phyloP scores from a whole-genome alignment of 2,113 vertebrate species.

The Limnothrissa miodon region DNA sequence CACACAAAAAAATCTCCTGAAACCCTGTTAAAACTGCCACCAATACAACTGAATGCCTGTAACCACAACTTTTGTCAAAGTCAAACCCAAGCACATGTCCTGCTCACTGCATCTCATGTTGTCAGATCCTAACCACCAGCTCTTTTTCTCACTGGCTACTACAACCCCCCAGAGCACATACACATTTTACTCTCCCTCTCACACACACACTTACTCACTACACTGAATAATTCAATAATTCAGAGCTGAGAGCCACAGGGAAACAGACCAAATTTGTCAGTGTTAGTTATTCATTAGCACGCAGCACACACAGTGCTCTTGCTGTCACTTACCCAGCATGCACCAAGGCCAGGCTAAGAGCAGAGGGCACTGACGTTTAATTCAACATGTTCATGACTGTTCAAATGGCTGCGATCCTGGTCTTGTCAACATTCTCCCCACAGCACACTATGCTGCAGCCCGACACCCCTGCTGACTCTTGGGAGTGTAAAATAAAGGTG shows the following conservation, averaged over 20 bases:
- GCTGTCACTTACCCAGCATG: neutral
- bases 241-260: neutral
- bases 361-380: neutral
- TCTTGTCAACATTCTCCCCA: too few species aligned
- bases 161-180: neutral
- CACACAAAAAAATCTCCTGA: neutral
- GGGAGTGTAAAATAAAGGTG: too few species aligned
- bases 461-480: too few species aligned
- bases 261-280: constrained; percentile 31
- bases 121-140: neutral
- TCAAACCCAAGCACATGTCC: neutral
- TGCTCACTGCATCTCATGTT: neutral
- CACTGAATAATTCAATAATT: constrained; percentile 38
- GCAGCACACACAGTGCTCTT: neutral
- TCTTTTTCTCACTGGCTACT: neutral
- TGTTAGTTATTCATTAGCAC: constrained; percentile 32
- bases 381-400: neutral
- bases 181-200: neutral
- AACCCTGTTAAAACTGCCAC: neutral
- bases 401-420: too few species aligned
- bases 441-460: too few species aligned
- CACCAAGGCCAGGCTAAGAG: neutral
- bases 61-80: neutral
- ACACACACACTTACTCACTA: constrained; percentile 8
- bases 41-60: neutral